Conservation (phyloP, 1,140 invertebrate species). For the Nymphalis io region DNA sequence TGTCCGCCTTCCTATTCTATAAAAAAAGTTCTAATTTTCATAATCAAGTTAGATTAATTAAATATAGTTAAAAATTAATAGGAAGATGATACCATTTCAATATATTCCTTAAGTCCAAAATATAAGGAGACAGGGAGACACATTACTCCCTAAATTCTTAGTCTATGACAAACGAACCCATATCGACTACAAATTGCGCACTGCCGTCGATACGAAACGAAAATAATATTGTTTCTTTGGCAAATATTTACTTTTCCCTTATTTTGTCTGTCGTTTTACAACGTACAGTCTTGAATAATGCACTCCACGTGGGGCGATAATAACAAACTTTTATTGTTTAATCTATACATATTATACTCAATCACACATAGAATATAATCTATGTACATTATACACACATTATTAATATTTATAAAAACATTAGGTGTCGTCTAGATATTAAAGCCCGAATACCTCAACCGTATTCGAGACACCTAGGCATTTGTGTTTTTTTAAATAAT, state of each 20-base stretch:
- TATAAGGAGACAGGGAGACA: no score
- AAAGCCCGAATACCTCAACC: no score
- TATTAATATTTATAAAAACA: neutral
- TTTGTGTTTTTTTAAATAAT: no score
- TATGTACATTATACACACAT: neutral
- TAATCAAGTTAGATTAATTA: no score
- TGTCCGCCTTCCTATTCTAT: no score
- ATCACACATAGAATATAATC: no score
- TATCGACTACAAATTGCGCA: conserved; percentile 73
- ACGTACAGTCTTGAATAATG: conserved; percentile 33
- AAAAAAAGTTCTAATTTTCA: no score
- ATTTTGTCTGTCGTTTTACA: conserved; percentile 53
- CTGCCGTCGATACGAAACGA: conserved; percentile 51
- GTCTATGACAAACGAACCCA: conserved; percentile 60
- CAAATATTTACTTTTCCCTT: conserved; percentile 70
- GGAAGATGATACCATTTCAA: neutral
- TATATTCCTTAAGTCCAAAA: neutral
- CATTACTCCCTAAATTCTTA: conserved; percentile 18
- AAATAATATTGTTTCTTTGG: conserved; percentile 77
- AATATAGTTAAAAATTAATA: neutral
- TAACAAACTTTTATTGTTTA: conserved; percentile 35
- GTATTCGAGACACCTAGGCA: no score
- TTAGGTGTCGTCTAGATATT: no score
- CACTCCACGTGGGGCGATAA: conserved; percentile 20
- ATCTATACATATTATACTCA: conserved; percentile 22